Conservation (phyloP, 2,797 vertebrate species). For the Helostoma temminkii region DNA sequence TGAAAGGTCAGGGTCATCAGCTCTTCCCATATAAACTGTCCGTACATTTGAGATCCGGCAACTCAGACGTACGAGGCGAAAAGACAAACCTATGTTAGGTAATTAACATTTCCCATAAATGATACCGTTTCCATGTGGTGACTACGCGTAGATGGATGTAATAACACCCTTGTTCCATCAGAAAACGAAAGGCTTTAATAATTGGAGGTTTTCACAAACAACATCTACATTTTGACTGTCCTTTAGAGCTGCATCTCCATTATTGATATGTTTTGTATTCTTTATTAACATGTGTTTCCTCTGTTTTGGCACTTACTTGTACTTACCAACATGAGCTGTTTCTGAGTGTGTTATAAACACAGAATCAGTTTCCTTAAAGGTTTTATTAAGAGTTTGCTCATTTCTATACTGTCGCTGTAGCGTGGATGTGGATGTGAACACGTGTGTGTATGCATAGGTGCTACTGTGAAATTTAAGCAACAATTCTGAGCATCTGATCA, state of each 20-base stretch:
- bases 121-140: conserved; percentile 2
- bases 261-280: conserved; percentile 25
- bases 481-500: conserved; percentile 58
- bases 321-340: conserved; percentile 26
- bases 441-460: conserved; percentile 59
- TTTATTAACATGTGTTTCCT: conserved; percentile 3
- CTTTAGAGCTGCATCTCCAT: conserved; percentile 1
- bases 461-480: conserved; percentile 72
- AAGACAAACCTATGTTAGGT: conserved; percentile 13
- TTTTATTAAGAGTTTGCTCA: conserved; percentile 51
- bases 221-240: not conserved
- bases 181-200: conserved; percentile 7
- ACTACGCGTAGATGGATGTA: not conserved
- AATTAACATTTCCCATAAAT: not conserved
- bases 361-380: conserved; percentile 29
- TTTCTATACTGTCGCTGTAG: conserved; percentile 68
- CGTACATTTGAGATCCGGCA: conserved; percentile 13
- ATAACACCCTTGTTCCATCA: conserved; percentile 9
- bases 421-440: conserved; percentile 54
- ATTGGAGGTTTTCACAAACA: not conserved
- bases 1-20: conserved; percentile 4
- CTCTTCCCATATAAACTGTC: conserved; percentile 2
- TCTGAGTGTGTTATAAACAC: conserved; percentile 21
- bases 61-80: not conserved
- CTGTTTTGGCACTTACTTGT: conserved; percentile 68